Evolutionary conservation across 2,888 invertebrate species (phyloP), one percentile per base, ranked within the genome.

Genomic region (Thecocarcelia acutangulata): DNA sequence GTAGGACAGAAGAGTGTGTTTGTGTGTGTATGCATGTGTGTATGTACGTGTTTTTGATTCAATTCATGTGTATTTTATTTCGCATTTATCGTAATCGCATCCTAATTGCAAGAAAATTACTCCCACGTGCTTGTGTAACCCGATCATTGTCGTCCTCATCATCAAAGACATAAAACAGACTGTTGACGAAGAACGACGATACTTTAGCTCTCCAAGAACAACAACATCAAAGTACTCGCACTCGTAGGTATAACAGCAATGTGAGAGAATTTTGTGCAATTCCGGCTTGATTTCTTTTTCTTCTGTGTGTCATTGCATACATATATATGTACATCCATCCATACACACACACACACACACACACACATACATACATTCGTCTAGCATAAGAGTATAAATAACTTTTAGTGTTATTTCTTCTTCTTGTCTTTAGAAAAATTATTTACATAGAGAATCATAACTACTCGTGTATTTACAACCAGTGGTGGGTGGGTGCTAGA

Each of bases 21-120:
- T 69, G 52, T 15, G 9, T 56, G 37, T 19, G 3, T 40, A 4
- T 46, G 33, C 56, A 17, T 15, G 9, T 56, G 37, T 19, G 3
- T 40, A 4, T 46, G 33, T 61, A 17, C 17, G n/a, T 33, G 68
- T 50, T 37, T 69, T 42, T 68, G 50, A 63, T 69, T 46, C 28
- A 48, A 56, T 70, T 66, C 52, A 40, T 66, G 59, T 52, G 66
- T 73, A 59, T 73, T 79, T 79, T 73, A 68, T 73, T 79, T 73
- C 70, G 80, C 86, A 87, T 89, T 79, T 87, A 88, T 87, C 88
- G 89, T 89, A 89, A 89, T 89, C 89, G 89, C 89, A 90, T 90
- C 90, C 89, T 90, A 90, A 90, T 90, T 90, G 90, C 90, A 89
- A 87, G 86, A 88, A 90, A 90, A 90, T 90, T 90, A 90, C 90